A percentile compares a stretch with the other conserved stretches of the same genome.
These are phyloP conservation scores for Candoia aspera DNA, from an alignment of 2,113 vertebrate species.

Conservation along the genomic window DNA sequence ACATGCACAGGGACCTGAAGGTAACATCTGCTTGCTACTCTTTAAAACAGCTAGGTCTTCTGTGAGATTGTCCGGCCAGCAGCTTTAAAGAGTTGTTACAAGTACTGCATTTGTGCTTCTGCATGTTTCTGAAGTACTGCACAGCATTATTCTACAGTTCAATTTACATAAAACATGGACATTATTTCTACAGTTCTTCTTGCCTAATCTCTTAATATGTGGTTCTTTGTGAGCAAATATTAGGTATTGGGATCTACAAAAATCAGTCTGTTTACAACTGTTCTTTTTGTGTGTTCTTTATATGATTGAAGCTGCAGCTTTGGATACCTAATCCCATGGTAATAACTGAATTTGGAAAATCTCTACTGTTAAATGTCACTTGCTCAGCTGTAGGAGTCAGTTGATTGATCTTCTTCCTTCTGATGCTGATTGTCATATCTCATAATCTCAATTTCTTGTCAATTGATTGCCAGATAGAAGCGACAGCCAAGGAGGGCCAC, in stretches of 20 bases:
- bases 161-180: not conserved
- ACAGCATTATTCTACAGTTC: not conserved
- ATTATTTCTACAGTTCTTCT: not conserved
- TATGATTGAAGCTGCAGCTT: conserved; percentile 15
- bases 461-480: conserved; percentile 76
- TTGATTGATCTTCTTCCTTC: conserved; percentile 54
- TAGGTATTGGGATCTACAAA: not conserved
- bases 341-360: conserved; percentile 23
- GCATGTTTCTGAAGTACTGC: not conserved
- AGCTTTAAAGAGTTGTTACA: not conserved
- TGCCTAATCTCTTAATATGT: not conserved
- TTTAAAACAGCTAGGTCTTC: not conserved
- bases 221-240: not conserved
- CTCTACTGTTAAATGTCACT: not conserved
- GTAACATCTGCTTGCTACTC: not conserved
- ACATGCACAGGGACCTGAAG: not conserved
- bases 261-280: not conserved
- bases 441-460: conserved; percentile 75
- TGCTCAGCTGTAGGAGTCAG: conserved; percentile 46
- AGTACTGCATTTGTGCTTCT: not conserved
- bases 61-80: not conserved
- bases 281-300: conserved; percentile 20
- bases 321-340: conserved; percentile 16
- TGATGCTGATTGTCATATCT: conserved; percentile 57
- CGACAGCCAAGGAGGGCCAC: conserved; percentile 72